phyloP scores from a whole-genome alignment of 2,888 invertebrate genomes.

The Saturnia pavonia region DNA sequence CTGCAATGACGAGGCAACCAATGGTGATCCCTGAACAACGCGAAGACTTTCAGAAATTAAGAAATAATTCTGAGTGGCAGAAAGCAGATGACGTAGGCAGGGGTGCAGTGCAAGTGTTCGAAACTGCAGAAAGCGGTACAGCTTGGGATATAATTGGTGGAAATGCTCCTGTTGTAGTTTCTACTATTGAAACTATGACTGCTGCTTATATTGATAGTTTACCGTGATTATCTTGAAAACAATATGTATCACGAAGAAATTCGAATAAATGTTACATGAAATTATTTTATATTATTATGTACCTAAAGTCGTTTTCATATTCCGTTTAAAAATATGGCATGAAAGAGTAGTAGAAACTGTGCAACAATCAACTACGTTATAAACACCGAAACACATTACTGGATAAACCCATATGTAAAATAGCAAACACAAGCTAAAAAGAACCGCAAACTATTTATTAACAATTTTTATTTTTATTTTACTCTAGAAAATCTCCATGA shows the following conservation, averaged over 20 bases:
- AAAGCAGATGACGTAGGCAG: constrained; percentile 30
- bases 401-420: too few relatives aligned
- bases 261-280: too few relatives aligned
- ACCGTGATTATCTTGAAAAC: background rate
- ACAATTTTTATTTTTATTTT: too few relatives aligned
- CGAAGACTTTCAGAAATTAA: constrained; percentile 25
- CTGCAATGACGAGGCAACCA: constrained; percentile 38
- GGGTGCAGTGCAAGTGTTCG: constrained; percentile 29
- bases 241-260: background rate
- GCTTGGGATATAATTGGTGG: too few relatives aligned
- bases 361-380: too few relatives aligned
- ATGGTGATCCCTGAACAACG: constrained; percentile 21
- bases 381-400: too few relatives aligned
- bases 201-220: background rate
- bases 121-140: too few relatives aligned
- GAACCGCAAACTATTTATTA: too few relatives aligned
- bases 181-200: background rate
- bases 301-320: background rate
- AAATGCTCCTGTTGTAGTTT: constrained; percentile 8
- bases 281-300: background rate
- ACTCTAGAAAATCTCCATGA: too few relatives aligned
- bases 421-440: too few relatives aligned
- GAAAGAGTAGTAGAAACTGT: too few relatives aligned
- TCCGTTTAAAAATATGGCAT: too few relatives aligned
- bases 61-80: constrained; percentile 35